Base-by-base conservation (phyloP, 2,888 invertebrate species). In the Drosophila siamana region DNA sequence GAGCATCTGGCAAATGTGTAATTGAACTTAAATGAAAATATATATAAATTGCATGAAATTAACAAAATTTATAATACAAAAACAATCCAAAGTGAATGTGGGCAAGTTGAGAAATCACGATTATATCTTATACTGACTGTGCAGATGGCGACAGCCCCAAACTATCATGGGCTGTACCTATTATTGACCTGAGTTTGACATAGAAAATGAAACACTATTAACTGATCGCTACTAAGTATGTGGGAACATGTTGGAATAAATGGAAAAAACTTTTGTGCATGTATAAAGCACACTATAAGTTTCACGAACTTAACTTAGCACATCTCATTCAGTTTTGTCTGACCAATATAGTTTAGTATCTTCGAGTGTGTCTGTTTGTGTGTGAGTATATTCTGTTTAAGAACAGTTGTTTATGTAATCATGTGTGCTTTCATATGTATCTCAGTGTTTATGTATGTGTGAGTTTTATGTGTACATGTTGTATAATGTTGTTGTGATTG, bases 61-160 rank as follows among this genome's bases (percentile, higher is more conserved):
- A 65, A 65, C 41, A 30, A 67, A 74, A 54, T 54, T 82, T 22
- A 62, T 68, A 62, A 59, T 61, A 48, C 64, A 80, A 54, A 64
- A 57, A 28, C n/a, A 63, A 56, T 64, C 66, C 38, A 73, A 59
- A 43, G 85, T 85, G 79, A 83, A 59, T 65, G 63, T 76, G 86
- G 86, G 86, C 83, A 88, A 56, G 64, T 51, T 44, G 54, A 66
- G 59, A 55, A 63, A 63, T 19, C 16, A 38, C 46, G 61, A 46
- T 64, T 64, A 69, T 67, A 66, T 69, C 43, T 2, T 33, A 36
- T 26, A 26, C 33, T 43, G 16, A 24, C 43, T 60, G 28, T 16
- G 26, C 26, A 38, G 16, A 41, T 19, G 9, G 5, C 40, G 41
- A 56, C 41, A 50, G 22, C 44, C 41, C 55, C 15, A 22, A 64